Conservation (phyloP, 2,888 invertebrate species). For the Pyrochroa serraticornis region DNA sequence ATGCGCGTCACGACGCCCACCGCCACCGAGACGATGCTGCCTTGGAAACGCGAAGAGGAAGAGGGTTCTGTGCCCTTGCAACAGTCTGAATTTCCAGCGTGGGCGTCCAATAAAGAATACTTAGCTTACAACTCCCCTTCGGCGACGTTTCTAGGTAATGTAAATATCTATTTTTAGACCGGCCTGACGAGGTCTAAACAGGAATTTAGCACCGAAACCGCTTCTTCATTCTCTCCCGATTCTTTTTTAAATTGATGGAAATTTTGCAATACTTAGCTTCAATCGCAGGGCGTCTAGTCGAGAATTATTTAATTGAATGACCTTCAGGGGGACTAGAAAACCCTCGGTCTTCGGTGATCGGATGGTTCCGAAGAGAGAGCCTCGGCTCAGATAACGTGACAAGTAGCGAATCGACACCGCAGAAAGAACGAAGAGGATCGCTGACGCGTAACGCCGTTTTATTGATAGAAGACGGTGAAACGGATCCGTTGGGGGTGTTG, state of each 20-base stretch:
- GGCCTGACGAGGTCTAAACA: too few species aligned
- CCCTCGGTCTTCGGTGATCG: conserved; percentile 89
- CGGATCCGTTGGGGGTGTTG: conserved; percentile 52
- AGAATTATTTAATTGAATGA: conserved; percentile 15
- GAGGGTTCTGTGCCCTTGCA: conserved; percentile 66
- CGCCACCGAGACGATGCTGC: conserved; percentile 87
- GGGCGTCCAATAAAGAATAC: conserved; percentile 95
- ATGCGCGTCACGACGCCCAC: conserved; percentile 85
- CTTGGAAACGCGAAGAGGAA: conserved; percentile 88
- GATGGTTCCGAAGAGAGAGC: conserved; percentile 85
- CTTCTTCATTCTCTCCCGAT: too few species aligned
- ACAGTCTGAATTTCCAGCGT: conserved; percentile 89
- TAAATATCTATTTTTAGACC: neutral
- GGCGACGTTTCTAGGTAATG: conserved; percentile 85
- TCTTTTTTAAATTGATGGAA: neutral
- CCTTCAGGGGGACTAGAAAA: conserved; percentile 81
- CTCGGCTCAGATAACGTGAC: conserved; percentile 70
- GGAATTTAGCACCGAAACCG: too few species aligned
- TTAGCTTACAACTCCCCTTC: conserved; percentile 90
- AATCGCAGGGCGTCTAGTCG: neutral
- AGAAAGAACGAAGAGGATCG: conserved; percentile 51
- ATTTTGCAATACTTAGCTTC: too few species aligned
- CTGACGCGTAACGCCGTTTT: conserved; percentile 59
- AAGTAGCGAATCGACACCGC: conserved; percentile 58
- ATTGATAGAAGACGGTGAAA: conserved; percentile 65